Evolutionary conservation across 2,113 vertebrate genomes (phyloP), one percentile per base, ranked within the genome.

Genomic region (Ellobius talpinus): DNA sequence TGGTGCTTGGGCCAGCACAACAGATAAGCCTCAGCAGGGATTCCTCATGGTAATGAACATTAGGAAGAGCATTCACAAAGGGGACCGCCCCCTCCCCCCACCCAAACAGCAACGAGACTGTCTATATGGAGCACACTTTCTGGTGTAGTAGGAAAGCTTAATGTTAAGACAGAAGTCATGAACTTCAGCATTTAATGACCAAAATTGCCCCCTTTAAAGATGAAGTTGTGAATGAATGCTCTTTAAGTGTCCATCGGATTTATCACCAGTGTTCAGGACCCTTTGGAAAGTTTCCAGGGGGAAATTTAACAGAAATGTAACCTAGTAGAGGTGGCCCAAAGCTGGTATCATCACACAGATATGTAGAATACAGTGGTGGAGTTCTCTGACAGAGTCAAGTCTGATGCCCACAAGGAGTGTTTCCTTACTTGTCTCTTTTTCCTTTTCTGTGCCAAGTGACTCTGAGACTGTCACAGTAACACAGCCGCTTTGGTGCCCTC

Each of bases 161-260:
- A 68, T 3, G 10, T 5, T 87, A 65, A 82, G 96, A 73, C 23
- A 42, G 89, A 97, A 94, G 61, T 26, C 76, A 33, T 95, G 39
- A 73, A 63, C 45, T 63, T 45, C 63, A 12, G 52, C 5, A 42
- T 58, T 89, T 90, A 78, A 87, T 36, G 84, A 93, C 29, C 47
- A 94, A 97, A 87, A 31, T 0, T 21, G 0, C 29, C 24, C 52
- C 12, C 58, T 88, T 87, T 33, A 92, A 90, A 94, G 31, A 45
- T n/a, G 72, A 55, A 79, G 68, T 45, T 52, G 13, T 61, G 63
- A 84, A 89, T 19, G 87, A 84, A 74, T 77, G 33, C 5, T 63
- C 1, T 76, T 74, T 36, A 39, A 45, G 81, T 17, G 39, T 19
- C 77, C 74, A 63, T 39, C 52, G 58, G 55, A 89, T 66, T 73